phyloP scores from a whole-genome alignment of 92 coral and sea anemone genomes.

The Parazoanthus atlanticus region DNA sequence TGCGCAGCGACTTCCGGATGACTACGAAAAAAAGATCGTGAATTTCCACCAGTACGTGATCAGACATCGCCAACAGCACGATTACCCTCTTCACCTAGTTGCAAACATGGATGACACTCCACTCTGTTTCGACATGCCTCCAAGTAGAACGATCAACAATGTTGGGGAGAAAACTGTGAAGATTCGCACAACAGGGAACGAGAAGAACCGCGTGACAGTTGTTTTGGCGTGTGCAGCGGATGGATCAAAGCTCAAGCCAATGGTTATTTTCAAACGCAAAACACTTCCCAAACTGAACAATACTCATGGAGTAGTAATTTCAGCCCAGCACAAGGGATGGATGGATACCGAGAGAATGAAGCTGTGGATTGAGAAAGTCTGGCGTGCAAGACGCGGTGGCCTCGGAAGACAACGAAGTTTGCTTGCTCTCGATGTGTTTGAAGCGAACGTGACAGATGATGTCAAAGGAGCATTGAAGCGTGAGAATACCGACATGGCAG shows the following conservation, averaged over 20 bases:
- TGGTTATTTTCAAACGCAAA: conserved; percentile 39
- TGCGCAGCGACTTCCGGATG: too few relatives aligned
- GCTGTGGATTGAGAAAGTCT: conserved; percentile 10
- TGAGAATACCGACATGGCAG: conserved; percentile 13
- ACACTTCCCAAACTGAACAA: conserved; percentile 19
- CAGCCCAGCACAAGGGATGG: conserved; percentile 44
- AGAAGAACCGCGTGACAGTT: conserved; percentile 59
- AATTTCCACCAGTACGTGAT: background rate
- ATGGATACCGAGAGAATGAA: conserved; percentile 32
- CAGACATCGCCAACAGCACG: conserved; percentile 11
- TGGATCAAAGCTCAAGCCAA: conserved; percentile 49
- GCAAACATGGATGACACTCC: conserved; percentile 62
- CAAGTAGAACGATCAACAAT: conserved; percentile 50
- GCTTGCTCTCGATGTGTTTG: conserved; percentile 34
- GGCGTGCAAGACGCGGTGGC: conserved; percentile 22
- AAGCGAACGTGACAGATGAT: conserved; percentile 48
- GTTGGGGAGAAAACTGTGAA: conserved; percentile 55
- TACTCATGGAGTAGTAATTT: conserved; percentile 38
- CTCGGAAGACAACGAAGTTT: conserved; percentile 21
- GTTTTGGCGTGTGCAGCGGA: conserved; percentile 49
- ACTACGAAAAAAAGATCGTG: background rate
- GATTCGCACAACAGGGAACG: conserved; percentile 51
- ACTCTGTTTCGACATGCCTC: conserved; percentile 57
- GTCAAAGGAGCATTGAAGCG: conserved; percentile 34
- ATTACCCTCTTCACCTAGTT: conserved; percentile 37